Evolutionary conservation across 2,888 invertebrate genomes (phyloP), one percentile per base, ranked within the genome.

Genomic region (Serrognathus titanus): DNA sequence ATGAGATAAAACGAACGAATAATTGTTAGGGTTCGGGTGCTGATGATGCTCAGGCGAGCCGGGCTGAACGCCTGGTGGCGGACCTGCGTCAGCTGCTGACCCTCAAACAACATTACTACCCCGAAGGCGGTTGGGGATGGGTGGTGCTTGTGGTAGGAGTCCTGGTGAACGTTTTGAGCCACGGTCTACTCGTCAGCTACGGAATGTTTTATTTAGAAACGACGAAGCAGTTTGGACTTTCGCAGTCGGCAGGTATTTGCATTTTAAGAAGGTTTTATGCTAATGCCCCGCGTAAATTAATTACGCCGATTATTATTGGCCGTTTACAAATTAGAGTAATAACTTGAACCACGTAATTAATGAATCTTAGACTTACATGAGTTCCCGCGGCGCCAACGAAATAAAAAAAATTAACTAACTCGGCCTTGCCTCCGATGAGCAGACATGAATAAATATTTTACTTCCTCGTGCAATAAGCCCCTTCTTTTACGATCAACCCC

Each of bases 121-220:
- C 92, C 36, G 92, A 92, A 77, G 91, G 91, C 6, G 92, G 91
- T 0, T 92, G 92, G 92, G 93, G 92, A 5, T 93, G 91, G 90
- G 84, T 90, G 51, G 86, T 92, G 51, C 82, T 90, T 1, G 80
- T 83, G 12, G 88, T 87, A 24, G 89, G 87, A 12, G 82, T 90
- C 16, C 75, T 89, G 20, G 89, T 87, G 38, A 89, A 92, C 74
- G 79, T 90, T 36, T 77, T 93, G 37, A 84, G 87, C 13, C 87
- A 89, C 69, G 92, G 92, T 1, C 78, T 90, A 63, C 88, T 91
- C 64, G 83, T 85, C 40, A 84, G 86, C n/a, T 79, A 82, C 35
- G 81, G 79, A 31, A 70, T 80, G 36, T 72, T 81, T 56, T 74
- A 80, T 67, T 58, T 79, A 70, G 77, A 78, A 63, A 71, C 76